phyloP scores from a whole-genome alignment of 2,113 vertebrate species.

The Gadus chalcogrammus region DNA sequence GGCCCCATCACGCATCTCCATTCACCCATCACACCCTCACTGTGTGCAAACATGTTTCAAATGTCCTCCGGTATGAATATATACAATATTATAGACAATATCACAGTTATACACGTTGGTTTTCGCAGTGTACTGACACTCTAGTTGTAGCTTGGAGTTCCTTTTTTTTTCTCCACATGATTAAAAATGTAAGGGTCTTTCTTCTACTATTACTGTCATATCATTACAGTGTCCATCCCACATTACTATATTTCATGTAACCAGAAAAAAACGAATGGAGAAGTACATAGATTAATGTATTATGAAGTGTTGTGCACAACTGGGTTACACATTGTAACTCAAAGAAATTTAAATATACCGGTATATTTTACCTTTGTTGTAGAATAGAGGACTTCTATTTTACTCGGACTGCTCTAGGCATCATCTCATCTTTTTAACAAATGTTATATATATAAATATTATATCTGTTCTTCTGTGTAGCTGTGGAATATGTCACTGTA shows the following conservation, averaged over 20 bases:
- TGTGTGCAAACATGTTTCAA: conserved; percentile 47
- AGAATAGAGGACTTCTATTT: conserved; percentile 61
- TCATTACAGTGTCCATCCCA: conserved; percentile 28
- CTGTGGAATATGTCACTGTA: conserved; percentile 60
- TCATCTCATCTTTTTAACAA: conserved; percentile 55
- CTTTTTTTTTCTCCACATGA: conserved; percentile 19
- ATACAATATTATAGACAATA: background rate
- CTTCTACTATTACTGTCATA: conserved; percentile 36
- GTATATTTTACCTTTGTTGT: conserved; percentile 64
- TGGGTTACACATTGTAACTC: conserved; percentile 60
- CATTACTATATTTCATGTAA: conserved; percentile 58
- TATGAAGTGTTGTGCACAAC: conserved; percentile 60
- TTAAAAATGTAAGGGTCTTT: conserved; percentile 35
- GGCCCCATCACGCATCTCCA: background rate
- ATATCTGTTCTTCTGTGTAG: conserved; percentile 54
- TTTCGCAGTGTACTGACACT: conserved; percentile 52
- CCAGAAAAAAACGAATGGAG: conserved; percentile 50
- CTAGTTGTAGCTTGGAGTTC: conserved; percentile 52
- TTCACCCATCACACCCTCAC: conserved; percentile 24
- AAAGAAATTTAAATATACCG: conserved; percentile 45
- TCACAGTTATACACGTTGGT: conserved; percentile 43
- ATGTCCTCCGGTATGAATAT: conserved; percentile 16
- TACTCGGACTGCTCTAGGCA: conserved; percentile 49
- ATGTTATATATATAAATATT: conserved; percentile 40
- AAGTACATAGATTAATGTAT: conserved; percentile 59